Evolutionary conservation across 2,113 vertebrate species (phyloP).

Genomic region (Romanogobio albipinnatus): DNA sequence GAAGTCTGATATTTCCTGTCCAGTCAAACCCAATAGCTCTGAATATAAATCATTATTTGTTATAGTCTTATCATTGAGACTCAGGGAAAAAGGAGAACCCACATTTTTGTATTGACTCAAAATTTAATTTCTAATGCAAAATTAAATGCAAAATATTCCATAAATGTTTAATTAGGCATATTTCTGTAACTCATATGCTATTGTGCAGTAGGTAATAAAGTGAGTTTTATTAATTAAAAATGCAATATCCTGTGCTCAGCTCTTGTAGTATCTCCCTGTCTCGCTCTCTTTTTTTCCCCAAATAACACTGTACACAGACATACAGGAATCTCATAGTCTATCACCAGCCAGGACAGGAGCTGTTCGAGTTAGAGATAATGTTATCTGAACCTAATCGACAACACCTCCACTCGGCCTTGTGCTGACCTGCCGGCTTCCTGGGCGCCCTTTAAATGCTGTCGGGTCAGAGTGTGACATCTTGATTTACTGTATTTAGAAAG

Average conservation of each 20-base stretch:
- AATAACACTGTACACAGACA: not conserved
- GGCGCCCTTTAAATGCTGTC: not conserved
- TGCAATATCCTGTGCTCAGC: not conserved
- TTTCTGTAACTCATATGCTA: not conserved
- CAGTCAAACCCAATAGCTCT: not conserved
- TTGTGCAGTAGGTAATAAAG: not conserved
- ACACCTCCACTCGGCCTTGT: slow-evolving; percentile 37
- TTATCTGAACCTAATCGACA: slow-evolving; percentile 47
- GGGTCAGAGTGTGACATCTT: slow-evolving; percentile 11
- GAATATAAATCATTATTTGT: not conserved
- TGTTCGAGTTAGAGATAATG: slow-evolving; percentile 46
- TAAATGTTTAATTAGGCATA: not conserved
- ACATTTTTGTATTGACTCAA: not conserved
- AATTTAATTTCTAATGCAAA: not conserved
- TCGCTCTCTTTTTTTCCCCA: not conserved
- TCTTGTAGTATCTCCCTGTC: not conserved
- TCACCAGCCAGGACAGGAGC: slow-evolving; percentile 7
- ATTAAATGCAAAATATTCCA: not conserved
- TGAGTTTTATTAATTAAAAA: not conserved
- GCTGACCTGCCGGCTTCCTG: slow-evolving; percentile 31
- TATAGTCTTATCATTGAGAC: not conserved
- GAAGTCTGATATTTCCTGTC: not conserved
- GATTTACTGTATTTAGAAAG: not conserved
- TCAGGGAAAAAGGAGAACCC: not conserved
- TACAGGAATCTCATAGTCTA: slow-evolving; percentile 16